These are phyloP conservation scores for Trachurus trachurus DNA, from an alignment of 2,797 vertebrate species.

Conservation along the genomic window DNA sequence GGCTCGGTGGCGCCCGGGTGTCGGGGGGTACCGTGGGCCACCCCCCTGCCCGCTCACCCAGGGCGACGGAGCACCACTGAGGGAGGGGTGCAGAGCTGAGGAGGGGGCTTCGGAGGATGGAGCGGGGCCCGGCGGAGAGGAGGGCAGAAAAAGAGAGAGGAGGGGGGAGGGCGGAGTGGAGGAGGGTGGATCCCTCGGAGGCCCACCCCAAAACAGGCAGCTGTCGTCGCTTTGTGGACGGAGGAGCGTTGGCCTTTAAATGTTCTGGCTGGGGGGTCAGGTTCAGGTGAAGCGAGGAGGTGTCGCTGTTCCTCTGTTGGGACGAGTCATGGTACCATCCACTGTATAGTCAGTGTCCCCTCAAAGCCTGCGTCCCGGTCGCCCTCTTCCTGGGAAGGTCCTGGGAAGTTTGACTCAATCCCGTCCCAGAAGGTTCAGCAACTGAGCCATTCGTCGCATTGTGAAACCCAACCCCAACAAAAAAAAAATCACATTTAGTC, in stretches of 20 bases:
- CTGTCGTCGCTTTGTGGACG: not conserved
- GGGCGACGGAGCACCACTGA: constrained; percentile 77
- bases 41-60: constrained; percentile 84
- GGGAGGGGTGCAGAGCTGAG: constrained; percentile 61
- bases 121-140: constrained; percentile 12
- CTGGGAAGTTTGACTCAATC: constrained; percentile 64
- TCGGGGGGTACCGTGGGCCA: constrained; percentile 83
- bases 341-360: not conserved
- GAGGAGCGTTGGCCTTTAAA: constrained; percentile 20
- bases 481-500: constrained; percentile 42
- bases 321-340: constrained; percentile 53
- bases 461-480: constrained; percentile 10
- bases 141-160: constrained; percentile 44
- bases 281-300: constrained; percentile 55
- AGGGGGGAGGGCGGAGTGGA: constrained; percentile 30
- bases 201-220: constrained; percentile 37
- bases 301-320: constrained; percentile 34
- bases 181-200: constrained; percentile 53
- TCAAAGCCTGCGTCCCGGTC: constrained; percentile 38
- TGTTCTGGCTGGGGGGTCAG: constrained; percentile 19
- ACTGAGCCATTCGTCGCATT: constrained; percentile 13
- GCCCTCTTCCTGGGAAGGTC: constrained; percentile 24
- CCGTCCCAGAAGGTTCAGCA: constrained; percentile 23
- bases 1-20: constrained; percentile 76
- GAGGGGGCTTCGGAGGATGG: constrained; percentile 42